Evolutionary conservation across 2,113 vertebrate species (phyloP).

Genomic region (Toxotes chatareus): DNA sequence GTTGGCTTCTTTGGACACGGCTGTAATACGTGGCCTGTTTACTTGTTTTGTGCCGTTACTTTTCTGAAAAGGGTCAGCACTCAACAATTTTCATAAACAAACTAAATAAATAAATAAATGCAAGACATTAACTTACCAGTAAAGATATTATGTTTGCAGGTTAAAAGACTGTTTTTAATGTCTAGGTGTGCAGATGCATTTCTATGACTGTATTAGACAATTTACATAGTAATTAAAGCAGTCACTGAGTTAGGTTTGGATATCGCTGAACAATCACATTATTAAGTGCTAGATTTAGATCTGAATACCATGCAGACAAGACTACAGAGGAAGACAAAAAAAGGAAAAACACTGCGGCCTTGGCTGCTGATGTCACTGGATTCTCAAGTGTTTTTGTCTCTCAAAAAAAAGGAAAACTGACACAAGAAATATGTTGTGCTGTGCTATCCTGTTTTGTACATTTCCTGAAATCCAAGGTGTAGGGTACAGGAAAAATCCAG

Average conservation of each 20-base stretch:
- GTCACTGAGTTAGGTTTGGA: not conserved
- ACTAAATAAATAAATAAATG: not conserved
- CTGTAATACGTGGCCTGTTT: conserved; percentile 25
- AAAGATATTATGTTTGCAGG: not conserved
- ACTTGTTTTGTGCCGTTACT: conserved; percentile 4
- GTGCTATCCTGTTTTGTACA: conserved; percentile 80
- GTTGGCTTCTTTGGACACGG: conserved; percentile 30
- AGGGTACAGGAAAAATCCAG: conserved; percentile 71
- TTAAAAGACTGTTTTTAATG: not conserved
- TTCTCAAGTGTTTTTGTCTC: conserved; percentile 52
- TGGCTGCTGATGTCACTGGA: conserved; percentile 63
- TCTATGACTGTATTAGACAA: not conserved
- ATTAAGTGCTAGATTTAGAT: not conserved
- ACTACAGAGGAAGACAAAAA: conserved; percentile 6
- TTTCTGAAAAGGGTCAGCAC: not conserved
- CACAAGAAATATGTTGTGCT: conserved; percentile 72
- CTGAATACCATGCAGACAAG: conserved; percentile 6
- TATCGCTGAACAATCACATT: conserved; percentile 19
- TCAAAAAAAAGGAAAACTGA: conserved; percentile 51
- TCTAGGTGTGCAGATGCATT: not conserved
- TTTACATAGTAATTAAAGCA: not conserved
- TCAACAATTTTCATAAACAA: not conserved
- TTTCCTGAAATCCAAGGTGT: conserved; percentile 80
- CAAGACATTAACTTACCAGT: not conserved
- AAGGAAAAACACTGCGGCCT: conserved; percentile 54